Percentiles rank a stretch among this genome's conserved stretches.
Evolutionary conservation across 1,140 invertebrate genomes (phyloP).

Genomic region (Lucilia sericata): DNA sequence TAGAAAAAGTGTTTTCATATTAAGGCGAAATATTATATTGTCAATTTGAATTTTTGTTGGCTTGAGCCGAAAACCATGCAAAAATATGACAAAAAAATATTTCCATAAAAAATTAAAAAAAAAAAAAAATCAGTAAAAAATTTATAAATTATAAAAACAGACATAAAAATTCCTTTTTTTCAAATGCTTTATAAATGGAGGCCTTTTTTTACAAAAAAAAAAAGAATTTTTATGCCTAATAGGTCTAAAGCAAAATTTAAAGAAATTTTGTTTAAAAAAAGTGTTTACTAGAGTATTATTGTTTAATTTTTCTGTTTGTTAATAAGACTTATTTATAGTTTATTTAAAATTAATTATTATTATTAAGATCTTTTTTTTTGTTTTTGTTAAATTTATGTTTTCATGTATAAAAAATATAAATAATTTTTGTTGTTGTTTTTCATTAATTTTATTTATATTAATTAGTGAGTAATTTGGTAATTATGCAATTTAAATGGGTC

Average conservation of each 20-base stretch:
- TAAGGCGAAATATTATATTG: constrained; percentile 68
- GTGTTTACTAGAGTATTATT: constrained; percentile 21
- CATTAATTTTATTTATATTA: constrained; percentile 33
- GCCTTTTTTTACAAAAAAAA: neutral
- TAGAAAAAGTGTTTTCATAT: constrained; percentile 45
- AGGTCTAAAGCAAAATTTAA: neutral
- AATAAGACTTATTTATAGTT: neutral
- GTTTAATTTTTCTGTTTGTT: neutral
- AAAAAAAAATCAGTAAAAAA: neutral
- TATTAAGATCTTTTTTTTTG: constrained; percentile 50
- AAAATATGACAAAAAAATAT: constrained; percentile 63
- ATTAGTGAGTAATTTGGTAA: constrained; percentile 48
- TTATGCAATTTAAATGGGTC: constrained; percentile 50
- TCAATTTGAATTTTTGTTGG: constrained; percentile 60
- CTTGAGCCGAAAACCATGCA: constrained; percentile 67
- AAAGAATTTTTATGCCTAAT: no score
- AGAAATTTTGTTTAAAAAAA: constrained; percentile 18
- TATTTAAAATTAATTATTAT: neutral
- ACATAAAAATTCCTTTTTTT: no score
- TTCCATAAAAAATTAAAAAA: constrained; percentile 52
- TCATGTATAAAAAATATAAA: constrained; percentile 44
- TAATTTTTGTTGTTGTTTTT: constrained; percentile 51
- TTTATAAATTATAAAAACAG: no score
- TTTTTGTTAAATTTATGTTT: constrained; percentile 49
- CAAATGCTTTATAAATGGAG: no score